Evolutionary conservation across 1,140 invertebrate genomes (phyloP), one percentile per base, ranked within the genome.

Genomic region (Dinothrombium tinctorium): DNA sequence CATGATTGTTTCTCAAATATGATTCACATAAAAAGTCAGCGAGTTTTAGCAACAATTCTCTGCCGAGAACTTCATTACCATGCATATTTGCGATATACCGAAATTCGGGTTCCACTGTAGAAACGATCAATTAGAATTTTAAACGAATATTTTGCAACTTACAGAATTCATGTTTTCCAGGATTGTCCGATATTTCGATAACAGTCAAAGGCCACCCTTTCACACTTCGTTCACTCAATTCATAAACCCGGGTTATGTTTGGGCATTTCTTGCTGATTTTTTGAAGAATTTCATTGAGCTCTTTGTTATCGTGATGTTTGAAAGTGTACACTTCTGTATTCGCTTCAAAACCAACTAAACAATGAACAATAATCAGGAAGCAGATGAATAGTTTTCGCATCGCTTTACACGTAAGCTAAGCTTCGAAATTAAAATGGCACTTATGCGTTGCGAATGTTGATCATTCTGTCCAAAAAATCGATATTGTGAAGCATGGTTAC

Each of bases 1-100:
- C 51, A n/a, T n/a, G n/a, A 53, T 81, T 66, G 25, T 65, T 64
- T 2, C 59, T 59, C 15, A 59, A 52, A 55, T 77, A 80, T 43
- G 67, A 60, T 21, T 76, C 67, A 55, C 80, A 84, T 20, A 87
- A 55, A 53, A 75, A 69, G 51, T 73, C 62, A n/a, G 77, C 74
- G 42, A 87, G 57, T 39, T 72, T 69, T 23, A 87, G 58, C 7
- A 86, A 56, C 28, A 87, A 54, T 59, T 86, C 81, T n/a, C 80
- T 61, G 0, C 81, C 79, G 31, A 82, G 60, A 0, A 81, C 79
- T 60, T 87, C 82, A 60, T 87, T 86, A 20, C 82, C 82, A 53
- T 87, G 82, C 71, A 87, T 87, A 59, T 86, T 86, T 11, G 67
- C 81, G 35, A 87, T 69, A 58, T 81, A 84, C 58, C 86, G 86